These are phyloP conservation scores for Dreissena rostriformis DNA, from an alignment of 1,140 invertebrate species.

Conservation along the genomic window DNA sequence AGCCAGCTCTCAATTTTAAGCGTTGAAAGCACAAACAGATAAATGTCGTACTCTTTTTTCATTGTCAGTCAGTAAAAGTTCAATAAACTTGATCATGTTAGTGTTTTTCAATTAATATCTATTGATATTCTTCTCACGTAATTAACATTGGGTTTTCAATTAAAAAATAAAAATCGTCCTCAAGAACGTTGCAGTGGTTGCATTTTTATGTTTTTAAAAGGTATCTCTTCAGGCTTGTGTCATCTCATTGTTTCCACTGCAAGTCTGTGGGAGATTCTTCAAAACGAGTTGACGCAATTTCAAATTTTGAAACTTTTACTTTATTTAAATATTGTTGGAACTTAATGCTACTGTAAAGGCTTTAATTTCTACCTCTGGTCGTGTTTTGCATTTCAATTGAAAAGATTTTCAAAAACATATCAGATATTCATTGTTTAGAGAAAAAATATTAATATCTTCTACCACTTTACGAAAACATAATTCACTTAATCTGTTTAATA, in stretches of 20 bases:
- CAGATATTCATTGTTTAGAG: not conserved
- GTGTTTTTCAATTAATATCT: conserved; percentile 7
- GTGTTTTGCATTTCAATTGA: not conserved
- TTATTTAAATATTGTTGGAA: not conserved
- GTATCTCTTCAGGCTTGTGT: not conserved
- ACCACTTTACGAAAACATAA: conserved; percentile 12
- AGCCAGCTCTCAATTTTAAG: no score
- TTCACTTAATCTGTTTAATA: conserved; percentile 9
- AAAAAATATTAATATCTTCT: not conserved
- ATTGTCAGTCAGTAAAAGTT: conserved; percentile 6
- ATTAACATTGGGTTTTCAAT: conserved; percentile 17
- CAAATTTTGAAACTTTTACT: not conserved
- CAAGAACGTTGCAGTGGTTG: conserved; percentile 10
- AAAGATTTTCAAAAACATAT: not conserved
- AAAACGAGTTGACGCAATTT: not conserved
- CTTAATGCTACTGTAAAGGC: not conserved
- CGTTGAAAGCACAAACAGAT: no score
- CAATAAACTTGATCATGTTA: conserved; percentile 3
- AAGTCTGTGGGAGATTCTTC: conserved; percentile 16
- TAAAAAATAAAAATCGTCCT: conserved; percentile 40
- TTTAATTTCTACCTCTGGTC: not conserved
- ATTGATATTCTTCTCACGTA: not conserved
- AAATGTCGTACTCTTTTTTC: no score
- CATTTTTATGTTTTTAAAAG: conserved; percentile 1
- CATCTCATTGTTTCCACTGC: conserved; percentile 21